Percentiles rank a stretch among this genome's conserved stretches.
Conservation (phyloP, 2,888 invertebrate species). For the Corbicula japonica region DNA sequence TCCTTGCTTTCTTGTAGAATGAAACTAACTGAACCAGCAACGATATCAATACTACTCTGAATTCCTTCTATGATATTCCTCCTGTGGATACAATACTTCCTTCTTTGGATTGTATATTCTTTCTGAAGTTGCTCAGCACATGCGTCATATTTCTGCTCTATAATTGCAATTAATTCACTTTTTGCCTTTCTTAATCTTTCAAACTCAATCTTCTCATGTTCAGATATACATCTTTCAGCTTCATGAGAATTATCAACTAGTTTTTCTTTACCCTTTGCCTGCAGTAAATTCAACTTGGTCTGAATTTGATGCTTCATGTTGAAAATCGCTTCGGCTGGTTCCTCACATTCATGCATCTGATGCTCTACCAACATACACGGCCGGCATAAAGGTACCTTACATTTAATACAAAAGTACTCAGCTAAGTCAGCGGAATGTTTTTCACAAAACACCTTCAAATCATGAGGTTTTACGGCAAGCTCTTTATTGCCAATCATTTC, state of each 20-base stretch:
- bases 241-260: constrained; percentile 28
- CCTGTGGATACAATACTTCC: constrained; percentile 21
- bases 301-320: constrained; percentile 24
- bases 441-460: neutral
- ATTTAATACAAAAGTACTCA: constrained; percentile 59
- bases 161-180: constrained; percentile 14
- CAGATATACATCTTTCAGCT: constrained; percentile 10
- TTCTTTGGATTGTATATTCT: constrained; percentile 22
- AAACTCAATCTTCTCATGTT: constrained; percentile 37
- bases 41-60: neutral
- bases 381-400: constrained; percentile 56
- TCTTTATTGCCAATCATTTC: constrained; percentile 19
- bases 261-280: constrained; percentile 3
- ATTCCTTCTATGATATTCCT: constrained; percentile 9
- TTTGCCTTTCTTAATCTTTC: constrained; percentile 30
- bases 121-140: constrained; percentile 18
- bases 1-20: constrained; percentile 38
- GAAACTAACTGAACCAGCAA: constrained; percentile 22
- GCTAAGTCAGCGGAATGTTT: neutral
- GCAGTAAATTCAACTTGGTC: constrained; percentile 21
- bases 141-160: constrained; percentile 46
- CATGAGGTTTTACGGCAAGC: neutral
- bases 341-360: constrained; percentile 30
- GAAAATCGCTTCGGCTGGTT: constrained; percentile 11
- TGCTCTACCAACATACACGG: constrained; percentile 64